Percentiles rank a stretch among this genome's conserved stretches.
These are phyloP conservation scores for Coptodon bakossiorum DNA, from an alignment of 2,113 vertebrate genomes.

Conservation along the genomic window DNA sequence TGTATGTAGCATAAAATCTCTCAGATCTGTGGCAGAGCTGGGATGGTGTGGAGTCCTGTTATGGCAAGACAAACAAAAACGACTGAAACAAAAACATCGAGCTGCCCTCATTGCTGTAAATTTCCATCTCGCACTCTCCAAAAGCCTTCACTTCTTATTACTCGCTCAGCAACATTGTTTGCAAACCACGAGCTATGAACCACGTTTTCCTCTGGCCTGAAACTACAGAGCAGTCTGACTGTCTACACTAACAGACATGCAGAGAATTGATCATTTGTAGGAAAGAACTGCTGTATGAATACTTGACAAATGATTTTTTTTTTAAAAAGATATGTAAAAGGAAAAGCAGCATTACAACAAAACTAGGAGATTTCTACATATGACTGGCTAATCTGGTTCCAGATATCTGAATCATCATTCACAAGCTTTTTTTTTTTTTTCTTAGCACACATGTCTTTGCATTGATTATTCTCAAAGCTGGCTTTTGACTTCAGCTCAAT, in stretches of 20 bases:
- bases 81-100: neutral
- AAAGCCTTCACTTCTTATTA: neutral
- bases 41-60: neutral
- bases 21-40: neutral
- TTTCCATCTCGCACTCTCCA: neutral
- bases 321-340: neutral
- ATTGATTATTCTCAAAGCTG: neutral
- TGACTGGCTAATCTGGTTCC: neutral
- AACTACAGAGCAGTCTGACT: neutral
- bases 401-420: neutral
- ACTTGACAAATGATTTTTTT: neutral
- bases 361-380: rapidly evolving
- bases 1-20: neutral
- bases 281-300: neutral
- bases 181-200: neutral
- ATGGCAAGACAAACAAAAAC: neutral
- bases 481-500: neutral
- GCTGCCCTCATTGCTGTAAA: neutral
- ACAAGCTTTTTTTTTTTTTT: neutral
- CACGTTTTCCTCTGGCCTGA: neutral
- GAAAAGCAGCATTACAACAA: neutral
- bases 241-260: neutral
- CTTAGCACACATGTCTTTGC: neutral
- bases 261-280: neutral
- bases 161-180: neutral